phyloP scores from a whole-genome alignment of 2,888 invertebrate species.

The Schizaphis graminum region DNA sequence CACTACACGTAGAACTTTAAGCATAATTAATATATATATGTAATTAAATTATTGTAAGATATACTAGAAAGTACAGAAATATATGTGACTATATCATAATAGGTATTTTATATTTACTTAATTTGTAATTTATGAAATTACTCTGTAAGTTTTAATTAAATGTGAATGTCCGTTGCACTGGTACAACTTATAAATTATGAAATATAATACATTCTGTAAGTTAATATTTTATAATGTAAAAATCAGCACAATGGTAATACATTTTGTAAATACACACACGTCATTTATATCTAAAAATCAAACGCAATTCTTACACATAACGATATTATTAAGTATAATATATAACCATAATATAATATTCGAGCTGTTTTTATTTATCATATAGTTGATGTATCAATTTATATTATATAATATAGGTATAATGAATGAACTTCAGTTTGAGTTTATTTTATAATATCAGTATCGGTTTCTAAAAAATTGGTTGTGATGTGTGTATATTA shows the following conservation, averaged over 20 bases:
- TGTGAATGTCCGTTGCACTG: neutral
- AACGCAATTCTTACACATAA: neutral
- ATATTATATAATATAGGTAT: neutral
- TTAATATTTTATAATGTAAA: neutral
- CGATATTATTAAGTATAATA: neutral
- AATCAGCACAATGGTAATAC: neutral
- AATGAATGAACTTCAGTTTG: neutral
- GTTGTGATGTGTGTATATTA: neutral
- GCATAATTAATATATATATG: neutral
- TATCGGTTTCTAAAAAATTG: neutral
- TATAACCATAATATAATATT: neutral
- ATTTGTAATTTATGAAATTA: neutral
- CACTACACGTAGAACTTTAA: neutral
- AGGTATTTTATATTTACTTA: neutral
- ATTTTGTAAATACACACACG: neutral
- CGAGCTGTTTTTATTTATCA: neutral
- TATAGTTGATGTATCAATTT: neutral
- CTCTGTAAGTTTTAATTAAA: neutral
- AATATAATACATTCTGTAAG: neutral
- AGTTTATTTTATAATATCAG: neutral
- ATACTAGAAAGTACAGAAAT: neutral
- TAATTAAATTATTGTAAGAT: neutral
- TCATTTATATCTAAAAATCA: neutral
- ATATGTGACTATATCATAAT: neutral
- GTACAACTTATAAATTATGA: neutral